Base-by-base conservation (phyloP, 2,113 vertebrate species). In the Pipa parva region DNA sequence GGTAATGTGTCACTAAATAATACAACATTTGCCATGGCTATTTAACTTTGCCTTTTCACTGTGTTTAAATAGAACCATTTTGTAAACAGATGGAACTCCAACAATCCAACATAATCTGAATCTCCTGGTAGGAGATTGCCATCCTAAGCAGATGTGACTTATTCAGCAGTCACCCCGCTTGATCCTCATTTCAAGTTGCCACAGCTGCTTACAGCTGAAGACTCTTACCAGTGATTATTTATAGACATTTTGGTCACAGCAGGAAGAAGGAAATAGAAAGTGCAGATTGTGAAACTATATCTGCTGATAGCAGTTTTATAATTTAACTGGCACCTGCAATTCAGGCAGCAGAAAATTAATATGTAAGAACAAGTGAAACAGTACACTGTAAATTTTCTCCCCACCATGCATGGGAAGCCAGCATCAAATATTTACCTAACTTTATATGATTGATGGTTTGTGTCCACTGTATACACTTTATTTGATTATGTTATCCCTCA, bases 71-170 rank as follows among this genome's bases (percentile, higher is more conserved):
- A 17, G 22, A 33, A 51, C n/a, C 27, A 21, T 60, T 26, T 48
- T 59, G 56, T 60, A 60, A 68, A 60, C 48, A 50, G n/a, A 52
- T n/a, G 56, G 29, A 21, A 59, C 13, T 33, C 46, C 37, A 46
- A 59, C 31, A 27, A 51, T 28, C 27, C 48, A 37, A 21, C 46
- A 48, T 66, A 52, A 60, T 68, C 22, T 18, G 26, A 50, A 59
- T 51, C 46, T 51, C 56, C 56, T 28, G 17, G 65, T 68, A 68
- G 45, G 57, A 37, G 24, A 52, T 42, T 60, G 46, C 22, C 56
- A 68, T 59, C 48, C 46, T 39, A 18, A 52, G 46, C 65, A 68
- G 65, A 68, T 68, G 65, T 28, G 56, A 60, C 65, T 60, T 68
- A 52, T 68, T 59, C 25, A 39, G n/a, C 48, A 37, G 46, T 51